These are phyloP conservation scores for Andrena haemorrhoa DNA, from an alignment of 2,888 invertebrate genomes.

Conservation along the genomic window DNA sequence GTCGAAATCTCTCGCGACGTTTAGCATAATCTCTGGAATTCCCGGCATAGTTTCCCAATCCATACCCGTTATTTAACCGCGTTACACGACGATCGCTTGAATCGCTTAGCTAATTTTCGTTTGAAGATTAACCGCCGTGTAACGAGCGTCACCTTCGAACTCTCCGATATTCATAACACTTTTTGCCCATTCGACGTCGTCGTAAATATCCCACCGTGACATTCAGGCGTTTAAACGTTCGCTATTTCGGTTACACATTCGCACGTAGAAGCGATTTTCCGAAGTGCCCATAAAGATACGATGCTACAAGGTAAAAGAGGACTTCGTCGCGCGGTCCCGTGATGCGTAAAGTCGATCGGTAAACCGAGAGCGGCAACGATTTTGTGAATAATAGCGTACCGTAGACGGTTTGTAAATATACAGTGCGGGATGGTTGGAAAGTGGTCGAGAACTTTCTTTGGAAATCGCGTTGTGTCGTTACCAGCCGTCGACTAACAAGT, in stretches of 20 bases:
- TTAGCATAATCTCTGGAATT: constrained; percentile 18
- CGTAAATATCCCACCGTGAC: neutral
- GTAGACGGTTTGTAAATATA: constrained; percentile 47
- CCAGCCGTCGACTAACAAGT: neutral
- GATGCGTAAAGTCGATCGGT: neutral
- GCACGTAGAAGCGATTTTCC: neutral
- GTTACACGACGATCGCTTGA: constrained; percentile 33
- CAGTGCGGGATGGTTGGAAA: constrained; percentile 29
- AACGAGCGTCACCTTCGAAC: neutral
- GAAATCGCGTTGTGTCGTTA: constrained; percentile 13
- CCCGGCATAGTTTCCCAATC: constrained; percentile 45
- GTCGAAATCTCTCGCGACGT: constrained; percentile 9
- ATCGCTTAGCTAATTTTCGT: constrained; percentile 13
- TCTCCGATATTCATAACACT: neutral
- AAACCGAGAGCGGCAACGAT: neutral
- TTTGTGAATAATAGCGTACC: constrained; percentile 25
- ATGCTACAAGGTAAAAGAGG: neutral
- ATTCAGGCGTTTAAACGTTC: neutral
- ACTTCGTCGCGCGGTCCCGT: neutral
- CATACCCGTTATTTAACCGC: constrained; percentile 61
- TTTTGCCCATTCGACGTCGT: neutral
- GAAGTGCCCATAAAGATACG: neutral
- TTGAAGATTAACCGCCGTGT: neutral
- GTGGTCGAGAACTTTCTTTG: constrained; percentile 51
- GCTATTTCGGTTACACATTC: neutral